These are phyloP conservation scores for Ennomos quercinarius DNA, from an alignment of 2,888 invertebrate genomes.

Conservation along the genomic window DNA sequence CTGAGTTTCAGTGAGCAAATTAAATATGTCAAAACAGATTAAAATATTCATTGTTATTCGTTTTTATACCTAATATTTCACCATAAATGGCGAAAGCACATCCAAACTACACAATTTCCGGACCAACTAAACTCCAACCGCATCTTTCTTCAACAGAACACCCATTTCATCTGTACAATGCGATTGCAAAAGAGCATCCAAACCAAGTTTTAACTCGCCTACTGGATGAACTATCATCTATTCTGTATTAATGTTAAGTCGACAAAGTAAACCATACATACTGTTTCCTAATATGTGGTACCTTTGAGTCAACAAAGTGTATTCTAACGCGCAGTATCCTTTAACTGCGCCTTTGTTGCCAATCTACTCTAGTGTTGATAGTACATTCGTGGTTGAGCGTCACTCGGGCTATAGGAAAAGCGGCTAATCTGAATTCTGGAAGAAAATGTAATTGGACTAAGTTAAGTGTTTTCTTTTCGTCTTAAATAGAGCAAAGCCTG, in stretches of 20 bases:
- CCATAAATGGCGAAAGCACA: too few relatives aligned
- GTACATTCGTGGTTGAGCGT: slow-evolving; percentile 26
- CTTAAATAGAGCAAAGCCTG: too few relatives aligned
- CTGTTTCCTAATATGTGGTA: slow-evolving; percentile 8
- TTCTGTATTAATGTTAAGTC: not conserved
- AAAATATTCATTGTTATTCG: too few relatives aligned
- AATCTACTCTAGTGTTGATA: slow-evolving; percentile 29
- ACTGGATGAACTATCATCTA: not conserved
- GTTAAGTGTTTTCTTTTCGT: too few relatives aligned
- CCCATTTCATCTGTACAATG: slow-evolving; percentile 37
- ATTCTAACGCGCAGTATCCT: slow-evolving; percentile 63
- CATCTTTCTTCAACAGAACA: slow-evolving; percentile 20
- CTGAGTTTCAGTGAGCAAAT: too few relatives aligned
- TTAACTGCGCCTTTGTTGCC: slow-evolving; percentile 61
- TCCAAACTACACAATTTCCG: too few relatives aligned
- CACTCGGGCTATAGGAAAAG: slow-evolving; percentile 17
- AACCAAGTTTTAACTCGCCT: slow-evolving; percentile 45
- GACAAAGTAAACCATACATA: slow-evolving; percentile 3
- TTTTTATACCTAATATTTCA: too few relatives aligned
- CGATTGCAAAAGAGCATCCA: slow-evolving; percentile 48
- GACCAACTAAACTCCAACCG: slow-evolving; percentile 12
- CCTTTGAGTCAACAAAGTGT: slow-evolving; percentile 53
- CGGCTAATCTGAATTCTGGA: not conserved
- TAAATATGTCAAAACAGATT: too few relatives aligned
- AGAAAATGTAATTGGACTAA: too few relatives aligned